Percentiles rank a stretch among this genome's conserved stretches.
Conservation (phyloP, 2,113 vertebrate species). For the Hypanus sabinus region DNA sequence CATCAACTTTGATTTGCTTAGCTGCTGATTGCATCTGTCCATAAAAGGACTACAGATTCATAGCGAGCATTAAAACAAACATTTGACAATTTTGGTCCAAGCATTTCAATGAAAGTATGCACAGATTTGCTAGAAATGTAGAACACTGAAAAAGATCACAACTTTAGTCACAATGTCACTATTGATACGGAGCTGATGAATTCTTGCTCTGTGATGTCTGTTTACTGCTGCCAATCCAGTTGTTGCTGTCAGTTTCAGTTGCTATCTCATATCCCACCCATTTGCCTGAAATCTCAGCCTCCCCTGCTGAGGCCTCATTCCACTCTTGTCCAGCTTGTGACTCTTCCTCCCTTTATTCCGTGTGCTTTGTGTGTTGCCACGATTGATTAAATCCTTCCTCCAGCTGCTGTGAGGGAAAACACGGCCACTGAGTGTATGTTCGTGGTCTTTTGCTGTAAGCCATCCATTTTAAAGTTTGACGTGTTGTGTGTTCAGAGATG, state of each 20-base stretch:
- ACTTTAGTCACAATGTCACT: background rate
- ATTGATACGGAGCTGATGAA: background rate
- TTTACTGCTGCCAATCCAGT: background rate
- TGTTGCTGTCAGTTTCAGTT: conserved; percentile 14
- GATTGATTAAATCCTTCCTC: background rate
- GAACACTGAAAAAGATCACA: background rate
- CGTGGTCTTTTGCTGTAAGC: no score
- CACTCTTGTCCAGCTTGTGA: background rate
- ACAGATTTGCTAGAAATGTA: background rate
- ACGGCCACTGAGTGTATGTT: no score
- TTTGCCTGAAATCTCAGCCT: conserved; percentile 7
- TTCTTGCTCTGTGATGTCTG: background rate
- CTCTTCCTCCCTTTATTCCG: background rate
- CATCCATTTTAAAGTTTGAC: no score
- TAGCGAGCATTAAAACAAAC: no score
- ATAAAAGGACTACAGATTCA: background rate
- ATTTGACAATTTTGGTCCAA: no score
- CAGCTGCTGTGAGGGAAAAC: background rate
- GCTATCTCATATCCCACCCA: background rate
- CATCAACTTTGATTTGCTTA: background rate
- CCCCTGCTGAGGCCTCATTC: conserved; percentile 1
- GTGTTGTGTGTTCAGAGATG: no score
- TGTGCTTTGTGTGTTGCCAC: background rate
- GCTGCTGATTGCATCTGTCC: background rate
- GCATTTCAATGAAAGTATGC: background rate